Conservation (phyloP, 2,797 vertebrate species). For the Pangasius krempfi region DNA sequence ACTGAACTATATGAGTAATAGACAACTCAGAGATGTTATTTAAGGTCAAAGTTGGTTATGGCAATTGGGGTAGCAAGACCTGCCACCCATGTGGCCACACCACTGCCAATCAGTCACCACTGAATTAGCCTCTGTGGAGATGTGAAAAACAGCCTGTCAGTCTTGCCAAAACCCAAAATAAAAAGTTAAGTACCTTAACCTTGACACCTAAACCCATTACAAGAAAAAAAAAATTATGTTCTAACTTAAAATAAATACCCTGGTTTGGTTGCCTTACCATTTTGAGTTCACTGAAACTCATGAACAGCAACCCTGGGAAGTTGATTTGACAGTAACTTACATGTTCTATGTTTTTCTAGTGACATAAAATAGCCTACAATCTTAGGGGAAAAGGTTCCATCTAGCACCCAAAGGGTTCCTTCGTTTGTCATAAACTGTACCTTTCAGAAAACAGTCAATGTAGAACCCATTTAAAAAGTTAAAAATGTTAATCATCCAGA, state of each 20-base stretch:
- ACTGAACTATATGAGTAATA: not conserved
- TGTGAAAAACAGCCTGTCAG: not conserved
- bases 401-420: not conserved
- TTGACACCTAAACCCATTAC: not conserved
- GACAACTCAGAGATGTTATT: not conserved
- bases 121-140: not conserved
- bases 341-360: not conserved
- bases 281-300: not conserved
- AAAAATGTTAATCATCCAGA: not conserved
- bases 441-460: not conserved
- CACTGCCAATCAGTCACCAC: not conserved
- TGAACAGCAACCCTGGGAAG: not conserved
- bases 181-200: not conserved
- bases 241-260: not conserved
- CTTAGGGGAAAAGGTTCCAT: not conserved
- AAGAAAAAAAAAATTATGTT: not conserved
- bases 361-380: not conserved
- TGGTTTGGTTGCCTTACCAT: not conserved
- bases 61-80: not conserved
- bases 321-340: not conserved
- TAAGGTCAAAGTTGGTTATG: not conserved
- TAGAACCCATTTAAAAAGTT: not conserved
- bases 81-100: not conserved
- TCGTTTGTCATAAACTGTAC: not conserved
- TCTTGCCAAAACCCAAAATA: not conserved